These are phyloP conservation scores for Siniperca chuatsi DNA, from an alignment of 2,113 vertebrate genomes.

Conservation along the genomic window DNA sequence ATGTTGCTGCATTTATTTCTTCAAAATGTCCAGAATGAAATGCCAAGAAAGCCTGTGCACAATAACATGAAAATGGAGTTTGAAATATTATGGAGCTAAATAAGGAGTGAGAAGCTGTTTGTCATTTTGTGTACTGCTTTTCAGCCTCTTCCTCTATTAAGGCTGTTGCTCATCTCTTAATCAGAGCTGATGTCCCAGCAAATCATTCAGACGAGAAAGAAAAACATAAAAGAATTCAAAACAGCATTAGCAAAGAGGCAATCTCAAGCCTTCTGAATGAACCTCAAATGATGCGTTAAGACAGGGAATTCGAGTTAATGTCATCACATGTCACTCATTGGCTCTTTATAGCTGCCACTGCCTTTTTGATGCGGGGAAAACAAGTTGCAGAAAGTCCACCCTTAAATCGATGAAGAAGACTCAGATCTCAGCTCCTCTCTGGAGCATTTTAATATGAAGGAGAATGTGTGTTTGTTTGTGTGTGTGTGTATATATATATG, in stretches of 20 bases:
- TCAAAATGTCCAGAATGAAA: slow-evolving; percentile 37
- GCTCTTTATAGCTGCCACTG: slow-evolving; percentile 50
- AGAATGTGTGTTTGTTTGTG: slow-evolving; percentile 11
- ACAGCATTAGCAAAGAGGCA: slow-evolving; percentile 74
- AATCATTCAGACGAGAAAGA: slow-evolving; percentile 66
- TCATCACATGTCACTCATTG: slow-evolving; percentile 81
- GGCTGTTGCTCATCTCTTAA: slow-evolving; percentile 74
- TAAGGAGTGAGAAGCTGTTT: slow-evolving; percentile 59
- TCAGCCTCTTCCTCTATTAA: slow-evolving; percentile 67
- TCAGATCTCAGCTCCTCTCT: slow-evolving; percentile 54
- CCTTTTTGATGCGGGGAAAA: slow-evolving; percentile 65
- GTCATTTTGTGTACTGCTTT: slow-evolving; percentile 58
- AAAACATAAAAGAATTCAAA: slow-evolving; percentile 65
- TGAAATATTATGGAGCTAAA: slow-evolving; percentile 40
- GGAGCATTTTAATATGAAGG: slow-evolving; percentile 55
- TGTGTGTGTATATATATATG: slow-evolving; percentile 20
- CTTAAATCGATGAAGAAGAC: slow-evolving; percentile 64
- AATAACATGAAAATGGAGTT: slow-evolving; percentile 25
- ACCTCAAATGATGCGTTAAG: slow-evolving; percentile 78
- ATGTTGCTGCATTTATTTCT: slow-evolving; percentile 26
- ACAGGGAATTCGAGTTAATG: slow-evolving; percentile 80
- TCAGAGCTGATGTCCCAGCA: slow-evolving; percentile 78
- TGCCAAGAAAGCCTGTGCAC: slow-evolving; percentile 19
- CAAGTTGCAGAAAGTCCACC: slow-evolving; percentile 64
- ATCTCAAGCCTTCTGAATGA: slow-evolving; percentile 74